Evolutionary conservation across 2,888 invertebrate species (phyloP).

Genomic region (Cryptocephalus primarius): DNA sequence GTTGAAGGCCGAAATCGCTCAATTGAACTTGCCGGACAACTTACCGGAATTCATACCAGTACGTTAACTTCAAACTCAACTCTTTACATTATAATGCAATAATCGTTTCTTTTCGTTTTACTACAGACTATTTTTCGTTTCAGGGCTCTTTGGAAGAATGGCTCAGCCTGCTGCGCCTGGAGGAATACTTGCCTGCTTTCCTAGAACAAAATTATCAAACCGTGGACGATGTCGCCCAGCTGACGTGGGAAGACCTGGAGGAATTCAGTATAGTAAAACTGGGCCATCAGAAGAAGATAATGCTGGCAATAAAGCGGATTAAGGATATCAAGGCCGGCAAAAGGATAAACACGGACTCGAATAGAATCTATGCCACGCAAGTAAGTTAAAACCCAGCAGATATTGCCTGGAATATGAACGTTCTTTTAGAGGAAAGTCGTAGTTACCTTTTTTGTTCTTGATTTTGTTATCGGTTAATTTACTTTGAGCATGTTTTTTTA

Average conservation of each 20-base stretch:
- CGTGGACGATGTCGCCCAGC: constrained; percentile 86
- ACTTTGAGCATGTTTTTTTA: constrained; percentile 19
- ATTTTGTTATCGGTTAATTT: constrained; percentile 7
- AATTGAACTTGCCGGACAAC: constrained; percentile 87
- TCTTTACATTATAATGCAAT: background rate
- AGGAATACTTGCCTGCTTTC: constrained; percentile 85
- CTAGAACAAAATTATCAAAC: constrained; percentile 88
- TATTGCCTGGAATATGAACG: constrained; percentile 1
- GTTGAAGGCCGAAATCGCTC: constrained; percentile 92
- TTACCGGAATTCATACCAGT: constrained; percentile 91
- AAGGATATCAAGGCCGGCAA: constrained; percentile 88
- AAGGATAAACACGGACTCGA: constrained; percentile 40
- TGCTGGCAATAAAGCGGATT: constrained; percentile 91
- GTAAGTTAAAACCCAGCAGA: constrained; percentile 15
- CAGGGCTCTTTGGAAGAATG: constrained; percentile 92
- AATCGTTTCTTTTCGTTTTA: background rate
- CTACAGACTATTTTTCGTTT: background rate
- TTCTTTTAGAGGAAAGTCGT: constrained; percentile 1
- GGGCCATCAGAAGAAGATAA: constrained; percentile 97
- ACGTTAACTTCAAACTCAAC: constrained; percentile 28
- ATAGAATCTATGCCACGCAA: constrained; percentile 35
- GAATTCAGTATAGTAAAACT: constrained; percentile 89
- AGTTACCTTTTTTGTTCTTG: constrained; percentile 3
- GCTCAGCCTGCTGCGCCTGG: constrained; percentile 80
- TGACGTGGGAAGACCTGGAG: constrained; percentile 98